phyloP scores from a whole-genome alignment of 2,888 invertebrate species.

The Chrysolina americana region DNA sequence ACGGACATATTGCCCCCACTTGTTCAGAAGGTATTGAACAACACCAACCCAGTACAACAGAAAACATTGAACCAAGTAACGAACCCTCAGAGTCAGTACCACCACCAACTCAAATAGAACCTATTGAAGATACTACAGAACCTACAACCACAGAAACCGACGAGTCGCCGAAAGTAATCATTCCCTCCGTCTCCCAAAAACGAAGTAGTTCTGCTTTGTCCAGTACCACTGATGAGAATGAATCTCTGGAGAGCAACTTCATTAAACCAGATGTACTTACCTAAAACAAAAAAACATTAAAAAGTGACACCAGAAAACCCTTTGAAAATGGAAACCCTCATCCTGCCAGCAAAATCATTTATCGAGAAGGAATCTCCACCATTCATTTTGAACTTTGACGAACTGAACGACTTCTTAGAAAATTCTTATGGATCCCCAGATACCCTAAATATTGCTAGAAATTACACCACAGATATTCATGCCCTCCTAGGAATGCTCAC shows the following conservation, averaged over 20 bases:
- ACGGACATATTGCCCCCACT: conserved; percentile 47
- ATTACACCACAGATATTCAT: conserved; percentile 14
- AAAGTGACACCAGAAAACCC: not conserved
- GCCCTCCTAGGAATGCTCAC: conserved; percentile 18
- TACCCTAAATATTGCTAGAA: conserved; percentile 6
- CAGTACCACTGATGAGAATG: conserved; percentile 10
- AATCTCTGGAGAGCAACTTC: conserved; percentile 2
- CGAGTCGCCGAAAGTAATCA: not conserved
- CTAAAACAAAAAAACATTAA: conserved; percentile 19
- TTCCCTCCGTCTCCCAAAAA: conserved; percentile 17
- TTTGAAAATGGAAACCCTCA: not conserved
- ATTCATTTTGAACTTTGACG: conserved; percentile 19
- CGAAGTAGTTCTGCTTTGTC: conserved; percentile 2
- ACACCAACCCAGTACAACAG: not conserved
- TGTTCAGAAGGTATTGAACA: conserved; percentile 35
- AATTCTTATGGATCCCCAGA: conserved; percentile 15
- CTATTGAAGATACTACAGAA: not conserved
- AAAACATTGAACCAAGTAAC: conserved; percentile 19
- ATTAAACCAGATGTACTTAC: conserved; percentile 14
- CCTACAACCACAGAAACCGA: not conserved
- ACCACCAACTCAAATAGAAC: not conserved
- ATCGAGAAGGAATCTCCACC: conserved; percentile 23
- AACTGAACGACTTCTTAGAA: conserved; percentile 13
- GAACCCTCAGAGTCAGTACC: conserved; percentile 23
- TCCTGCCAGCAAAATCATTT: conserved; percentile 23